A percentile compares a stretch with the other conserved stretches of the same genome.
Evolutionary conservation across 1,140 invertebrate species (phyloP).

Genomic region (Aradophagus sp.): DNA sequence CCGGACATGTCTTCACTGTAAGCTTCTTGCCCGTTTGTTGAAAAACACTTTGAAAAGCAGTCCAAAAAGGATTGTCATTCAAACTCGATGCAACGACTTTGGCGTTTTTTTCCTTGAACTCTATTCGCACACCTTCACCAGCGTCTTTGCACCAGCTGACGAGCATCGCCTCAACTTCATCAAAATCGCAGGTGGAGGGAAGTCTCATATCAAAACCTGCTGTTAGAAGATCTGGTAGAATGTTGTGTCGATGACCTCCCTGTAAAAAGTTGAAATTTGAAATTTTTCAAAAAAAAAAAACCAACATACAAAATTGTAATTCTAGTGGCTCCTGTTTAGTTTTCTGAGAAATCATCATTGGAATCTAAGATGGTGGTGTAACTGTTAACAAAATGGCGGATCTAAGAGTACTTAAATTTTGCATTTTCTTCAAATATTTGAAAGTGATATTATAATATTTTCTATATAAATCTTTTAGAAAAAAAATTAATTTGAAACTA

Average conservation of each 20-base stretch:
- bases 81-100: slow-evolving; percentile 80
- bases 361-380: no score
- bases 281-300: no score
- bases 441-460: no score
- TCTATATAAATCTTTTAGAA: no score
- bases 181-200: slow-evolving; percentile 81
- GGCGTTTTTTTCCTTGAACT: slow-evolving; percentile 82
- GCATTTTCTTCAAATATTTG: no score
- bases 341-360: no score
- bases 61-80: slow-evolving; percentile 86
- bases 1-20: slow-evolving; percentile 82
- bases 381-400: no score
- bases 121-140: slow-evolving; percentile 83
- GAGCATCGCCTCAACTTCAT: slow-evolving; percentile 83
- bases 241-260: slow-evolving; percentile 93
- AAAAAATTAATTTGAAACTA: no score
- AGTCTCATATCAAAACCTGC: slow-evolving; percentile 89
- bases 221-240: slow-evolving; percentile 87
- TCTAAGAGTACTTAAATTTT: no score
- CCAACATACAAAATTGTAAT: no score
- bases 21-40: slow-evolving; percentile 77
- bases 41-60: slow-evolving; percentile 81
- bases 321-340: no score
- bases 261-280: slow-evolving; percentile 60
- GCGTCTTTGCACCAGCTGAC: slow-evolving; percentile 87